Conservation (phyloP, 2,797 vertebrate species). For the Jordanella pulchra region DNA sequence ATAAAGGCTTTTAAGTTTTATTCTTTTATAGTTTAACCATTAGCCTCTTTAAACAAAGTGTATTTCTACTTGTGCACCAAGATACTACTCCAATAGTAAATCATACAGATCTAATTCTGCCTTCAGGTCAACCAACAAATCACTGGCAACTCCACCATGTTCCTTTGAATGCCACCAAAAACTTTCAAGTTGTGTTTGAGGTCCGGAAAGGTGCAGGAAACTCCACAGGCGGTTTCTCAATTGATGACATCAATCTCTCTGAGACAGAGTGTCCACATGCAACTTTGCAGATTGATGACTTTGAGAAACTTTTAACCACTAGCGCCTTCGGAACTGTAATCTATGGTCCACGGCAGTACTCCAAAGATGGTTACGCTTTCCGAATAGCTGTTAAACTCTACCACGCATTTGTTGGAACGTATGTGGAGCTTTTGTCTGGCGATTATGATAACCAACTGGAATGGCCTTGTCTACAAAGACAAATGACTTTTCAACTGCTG, state of each 20-base stretch:
- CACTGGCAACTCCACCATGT: conserved; percentile 83
- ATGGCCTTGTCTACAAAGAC: conserved; percentile 84
- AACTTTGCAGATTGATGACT: conserved; percentile 79
- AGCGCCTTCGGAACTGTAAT: conserved; percentile 24
- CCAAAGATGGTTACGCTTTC: conserved; percentile 83
- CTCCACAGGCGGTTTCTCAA: conserved; percentile 84
- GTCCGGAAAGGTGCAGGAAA: conserved; percentile 71
- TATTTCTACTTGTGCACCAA: not conserved
- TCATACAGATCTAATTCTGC: rapidly evolving
- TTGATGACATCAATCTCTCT: conserved; percentile 90
- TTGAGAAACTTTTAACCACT: conserved; percentile 59
- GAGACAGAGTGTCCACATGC: conserved; percentile 84
- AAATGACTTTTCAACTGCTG: conserved; percentile 80
- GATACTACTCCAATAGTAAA: rapidly evolving
- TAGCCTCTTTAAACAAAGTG: not conserved
- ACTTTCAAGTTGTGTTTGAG: conserved; percentile 83
- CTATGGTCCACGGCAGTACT: conserved; percentile 82
- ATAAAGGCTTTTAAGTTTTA: not conserved
- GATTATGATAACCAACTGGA: conserved; percentile 78
- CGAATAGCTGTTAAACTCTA: conserved; percentile 42
- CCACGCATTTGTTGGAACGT: conserved; percentile 49
- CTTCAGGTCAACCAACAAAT: conserved; percentile 54
- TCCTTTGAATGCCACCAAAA: conserved; percentile 67
- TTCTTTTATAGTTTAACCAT: not conserved
- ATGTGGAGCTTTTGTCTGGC: conserved; percentile 80